These are phyloP conservation scores for Pristionchus maxplancki DNA, from an alignment of 2,888 invertebrate genomes.

Conservation along the genomic window DNA sequence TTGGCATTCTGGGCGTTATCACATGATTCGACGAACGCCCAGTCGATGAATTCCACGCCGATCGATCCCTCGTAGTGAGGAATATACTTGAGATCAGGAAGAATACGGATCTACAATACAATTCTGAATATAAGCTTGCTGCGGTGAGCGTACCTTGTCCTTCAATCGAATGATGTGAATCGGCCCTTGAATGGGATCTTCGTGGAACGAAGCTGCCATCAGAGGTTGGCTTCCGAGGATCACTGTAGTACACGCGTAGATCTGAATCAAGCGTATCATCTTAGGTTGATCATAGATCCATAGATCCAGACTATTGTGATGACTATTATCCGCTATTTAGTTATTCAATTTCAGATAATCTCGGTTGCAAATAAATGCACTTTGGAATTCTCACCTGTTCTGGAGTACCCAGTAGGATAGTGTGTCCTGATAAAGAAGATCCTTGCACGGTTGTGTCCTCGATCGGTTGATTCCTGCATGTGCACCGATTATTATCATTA, in stretches of 20 bases:
- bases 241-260: constrained; percentile 67
- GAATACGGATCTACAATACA: constrained; percentile 58
- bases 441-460: constrained; percentile 60
- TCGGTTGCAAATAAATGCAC: background rate
- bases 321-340: too few species aligned
- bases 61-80: constrained; percentile 44
- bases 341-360: too few species aligned
- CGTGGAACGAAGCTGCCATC: constrained; percentile 64
- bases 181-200: constrained; percentile 67
- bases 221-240: constrained; percentile 63
- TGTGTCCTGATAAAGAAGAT: constrained; percentile 62
- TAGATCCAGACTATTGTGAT: too few species aligned
- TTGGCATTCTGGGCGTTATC: constrained; percentile 51
- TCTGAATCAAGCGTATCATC: too few species aligned
- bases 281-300: too few species aligned
- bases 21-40: constrained; percentile 66
- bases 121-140: constrained; percentile 22
- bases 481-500: too few species aligned
- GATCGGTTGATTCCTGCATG: background rate
- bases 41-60: constrained; percentile 60
- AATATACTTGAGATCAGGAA: constrained; percentile 67
- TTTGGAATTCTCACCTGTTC: constrained; percentile 20
- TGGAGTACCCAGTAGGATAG: constrained; percentile 61
- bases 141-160: constrained; percentile 44
- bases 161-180: constrained; percentile 64